Evolutionary conservation across 2,888 invertebrate species (phyloP), one percentile per base, ranked within the genome.

Genomic region (Tanytarsus gracilentus): DNA sequence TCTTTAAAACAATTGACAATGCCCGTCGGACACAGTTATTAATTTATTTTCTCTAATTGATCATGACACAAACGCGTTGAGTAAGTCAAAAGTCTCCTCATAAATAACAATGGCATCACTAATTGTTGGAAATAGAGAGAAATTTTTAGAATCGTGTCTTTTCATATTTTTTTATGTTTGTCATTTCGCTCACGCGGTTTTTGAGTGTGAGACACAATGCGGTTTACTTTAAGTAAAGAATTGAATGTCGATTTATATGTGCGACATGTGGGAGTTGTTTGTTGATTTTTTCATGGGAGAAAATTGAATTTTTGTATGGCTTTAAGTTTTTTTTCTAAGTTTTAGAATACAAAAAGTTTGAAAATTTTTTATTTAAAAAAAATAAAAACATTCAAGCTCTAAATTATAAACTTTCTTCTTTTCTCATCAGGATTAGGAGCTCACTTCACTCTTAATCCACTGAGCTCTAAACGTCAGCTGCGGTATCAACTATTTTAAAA

Each of bases 11-110:
- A 8, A 44, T 44, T 44, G 23, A 44, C 44, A 44, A 44, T 44
- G 16, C 14, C 36, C n/a, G n/a, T n/a, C 16, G 5, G 16, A 36
- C n/a, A 44, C 44, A 44, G 44, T 44, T 44, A 44, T 44, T 44
- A 44, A 44, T 44, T 18, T 44, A 44, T 44, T 44, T 44, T 44
- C n/a, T n/a, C 44, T 44, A 44, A 44, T 44, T 44, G 44, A 44
- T 44, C 44, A 18, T 21, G 18, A 44, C 44, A 44, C 2, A 44
- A 18, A 36, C 36, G 16, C 36, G 16, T 18, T 23, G 44, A 18
- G 9, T 2, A 5, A 33, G 33, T 33, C 11, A 33, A 33, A 11
- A 33, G n/a, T 11, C n/a, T 33, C n/a, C 6, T 11, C 33, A 3
- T 4, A 8, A 18, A 44, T 44, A 6, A 27, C 27, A 27, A 49